Conservation (phyloP, 1,140 invertebrate genomes). For the Sweltsa coloradensis region DNA sequence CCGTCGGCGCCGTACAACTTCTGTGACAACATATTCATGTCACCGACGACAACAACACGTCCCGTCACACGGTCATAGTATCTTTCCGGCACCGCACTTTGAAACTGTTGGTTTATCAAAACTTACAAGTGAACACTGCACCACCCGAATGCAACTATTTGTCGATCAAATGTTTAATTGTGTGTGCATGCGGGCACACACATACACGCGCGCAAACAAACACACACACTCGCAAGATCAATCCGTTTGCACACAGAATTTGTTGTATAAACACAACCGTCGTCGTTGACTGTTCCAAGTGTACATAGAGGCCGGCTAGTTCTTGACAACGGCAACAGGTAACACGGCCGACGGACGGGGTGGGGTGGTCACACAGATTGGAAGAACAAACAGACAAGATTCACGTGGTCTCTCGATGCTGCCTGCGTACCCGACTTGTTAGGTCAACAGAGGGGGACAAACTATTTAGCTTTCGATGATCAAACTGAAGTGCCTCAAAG, state of each 20-base stretch:
- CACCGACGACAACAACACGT: neutral
- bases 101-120: too few species aligned
- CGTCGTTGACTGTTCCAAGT: too few species aligned
- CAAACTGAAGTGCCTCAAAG: conserved; percentile 24
- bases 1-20: conserved; percentile 38
- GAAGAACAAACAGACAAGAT: conserved; percentile 18
- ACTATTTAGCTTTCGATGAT: conserved; percentile 24
- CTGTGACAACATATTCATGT: conserved; percentile 30
- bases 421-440: conserved; percentile 9
- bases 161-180: too few species aligned
- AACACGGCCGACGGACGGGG: neutral
- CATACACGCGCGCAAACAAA: neutral
- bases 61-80: neutral
- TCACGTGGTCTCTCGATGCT: conserved; percentile 4
- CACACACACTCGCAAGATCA: neutral
- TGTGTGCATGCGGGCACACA: neutral
- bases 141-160: too few species aligned
- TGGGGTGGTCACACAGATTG: conserved; percentile 14
- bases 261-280: too few species aligned
- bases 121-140: too few species aligned
- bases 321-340: too few species aligned
- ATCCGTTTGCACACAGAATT: too few species aligned
- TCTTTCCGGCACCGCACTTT: neutral
- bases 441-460: conserved; percentile 19
- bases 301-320: too few species aligned